A percentile compares a stretch with the other conserved stretches of the same genome.
These are phyloP conservation scores for Peromyscus maniculatus DNA, from an alignment of 2,113 vertebrate species.

Conservation along the genomic window DNA sequence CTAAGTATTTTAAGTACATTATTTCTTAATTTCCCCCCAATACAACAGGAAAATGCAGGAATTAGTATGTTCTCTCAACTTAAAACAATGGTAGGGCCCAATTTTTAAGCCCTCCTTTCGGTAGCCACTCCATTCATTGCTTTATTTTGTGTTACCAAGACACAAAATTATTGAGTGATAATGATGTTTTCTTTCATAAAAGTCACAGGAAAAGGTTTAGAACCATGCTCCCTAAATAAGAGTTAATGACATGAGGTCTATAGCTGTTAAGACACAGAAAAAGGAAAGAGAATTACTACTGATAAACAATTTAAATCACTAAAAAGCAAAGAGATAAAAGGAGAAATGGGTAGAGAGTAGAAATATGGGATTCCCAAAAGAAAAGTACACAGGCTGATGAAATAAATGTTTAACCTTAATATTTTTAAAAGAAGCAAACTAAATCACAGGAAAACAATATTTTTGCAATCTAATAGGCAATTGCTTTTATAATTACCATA, in stretches of 20 bases:
- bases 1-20: neutral
- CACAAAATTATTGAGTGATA: neutral
- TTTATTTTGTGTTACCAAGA: neutral
- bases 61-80: neutral
- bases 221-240: neutral
- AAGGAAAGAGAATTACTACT: neutral
- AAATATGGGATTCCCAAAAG: neutral
- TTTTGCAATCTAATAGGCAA: neutral
- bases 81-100: neutral
- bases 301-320: neutral
- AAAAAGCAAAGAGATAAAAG: neutral
- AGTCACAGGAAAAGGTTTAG: neutral
- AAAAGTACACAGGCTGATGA: neutral
- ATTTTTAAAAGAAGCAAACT: neutral
- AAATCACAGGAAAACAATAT: neutral
- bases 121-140: neutral
- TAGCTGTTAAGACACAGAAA: neutral
- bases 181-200: neutral
- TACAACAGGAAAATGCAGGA: neutral
- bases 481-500: neutral
- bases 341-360: neutral
- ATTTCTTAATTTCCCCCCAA: neutral
- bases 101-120: neutral
- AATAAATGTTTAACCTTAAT: constrained; percentile 1
- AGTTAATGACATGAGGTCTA: neutral